Evolutionary conservation across 2,797 vertebrate species (phyloP), one percentile per base, ranked within the genome.

Genomic region (Molossus alvarezi): DNA sequence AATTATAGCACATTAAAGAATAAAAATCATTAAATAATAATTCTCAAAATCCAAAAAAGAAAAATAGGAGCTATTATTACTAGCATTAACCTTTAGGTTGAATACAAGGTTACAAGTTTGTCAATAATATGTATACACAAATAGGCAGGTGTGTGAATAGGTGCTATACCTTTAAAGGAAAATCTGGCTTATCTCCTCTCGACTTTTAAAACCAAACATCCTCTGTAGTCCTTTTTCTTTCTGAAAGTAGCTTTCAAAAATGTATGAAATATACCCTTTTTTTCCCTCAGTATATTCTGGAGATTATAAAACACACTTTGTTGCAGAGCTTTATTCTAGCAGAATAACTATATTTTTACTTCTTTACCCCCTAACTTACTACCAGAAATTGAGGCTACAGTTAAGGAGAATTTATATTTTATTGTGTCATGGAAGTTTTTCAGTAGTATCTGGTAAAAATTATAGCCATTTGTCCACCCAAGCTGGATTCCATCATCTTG

Each of bases 401-500:
- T 92, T 75, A 94, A n/a, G 91, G 72, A 64, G 13, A 91, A 72
- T 92, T 96, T 87, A 95, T 58, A 89, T 94, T 92, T 96, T 65
- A 58, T 33, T 91, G 27, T 71, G 64, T 86, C 29, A 17, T 69
- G 5, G 57, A 41, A 89, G 58, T 91, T 81, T 45, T 55, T 88
- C 93, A 73, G 62, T 29, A 41, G 25, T 48, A 90, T 45, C 12
- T 25, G 58, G 53, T 82, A 60, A 96, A 95, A 97, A 97, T 75
- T 97, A 82, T 0, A 97, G 69, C 3, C 55, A 88, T 60, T 97
- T 96, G 4, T 84, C 37, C 73, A 86, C 25, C 11, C 29, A 85
- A 67, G 23, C 1, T 87, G 48, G 76, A 88, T 96, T 93, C 48
- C 37, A 95, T 93, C 37, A 83, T 72, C 60, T 5, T 37, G 57